Conservation (phyloP, 2,113 vertebrate species). For the Pyxicephalus adspersus region DNA sequence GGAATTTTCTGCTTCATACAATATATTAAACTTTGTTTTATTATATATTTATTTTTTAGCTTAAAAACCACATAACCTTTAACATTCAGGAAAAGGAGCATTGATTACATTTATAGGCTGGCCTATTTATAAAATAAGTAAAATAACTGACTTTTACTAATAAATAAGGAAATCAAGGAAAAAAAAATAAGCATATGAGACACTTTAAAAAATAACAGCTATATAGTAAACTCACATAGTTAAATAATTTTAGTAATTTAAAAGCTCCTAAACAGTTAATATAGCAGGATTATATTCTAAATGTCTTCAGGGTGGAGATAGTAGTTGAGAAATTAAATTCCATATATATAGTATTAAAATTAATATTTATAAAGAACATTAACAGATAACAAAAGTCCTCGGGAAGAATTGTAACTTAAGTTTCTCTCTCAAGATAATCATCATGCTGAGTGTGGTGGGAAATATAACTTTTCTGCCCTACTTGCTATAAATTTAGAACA, state of each 20-base stretch:
- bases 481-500: slow-evolving; percentile 60
- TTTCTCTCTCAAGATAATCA: slow-evolving; percentile 61
- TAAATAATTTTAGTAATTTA: neutral
- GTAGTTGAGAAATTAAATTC: slow-evolving; percentile 63
- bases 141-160: too few relatives aligned
- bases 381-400: slow-evolving; percentile 57
- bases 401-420: slow-evolving; percentile 60
- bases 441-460: slow-evolving; percentile 57
- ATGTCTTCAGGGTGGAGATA: slow-evolving; percentile 58
- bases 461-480: slow-evolving; percentile 47
- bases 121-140: too few relatives aligned
- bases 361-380: slow-evolving; percentile 67
- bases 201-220: too few relatives aligned
- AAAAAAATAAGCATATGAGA: too few relatives aligned
- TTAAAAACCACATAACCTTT: too few relatives aligned
- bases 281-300: slow-evolving; percentile 35
- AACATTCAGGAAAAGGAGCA: too few relatives aligned
- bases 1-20: too few relatives aligned
- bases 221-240: too few relatives aligned
- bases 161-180: too few relatives aligned
- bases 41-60: too few relatives aligned
- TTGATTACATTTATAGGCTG: too few relatives aligned
- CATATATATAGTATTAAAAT: slow-evolving; percentile 60
- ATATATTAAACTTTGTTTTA: too few relatives aligned
- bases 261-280: slow-evolving; percentile 29